Evolutionary conservation across 1,140 invertebrate genomes (phyloP).

Genomic region (Bombyx mori): DNA sequence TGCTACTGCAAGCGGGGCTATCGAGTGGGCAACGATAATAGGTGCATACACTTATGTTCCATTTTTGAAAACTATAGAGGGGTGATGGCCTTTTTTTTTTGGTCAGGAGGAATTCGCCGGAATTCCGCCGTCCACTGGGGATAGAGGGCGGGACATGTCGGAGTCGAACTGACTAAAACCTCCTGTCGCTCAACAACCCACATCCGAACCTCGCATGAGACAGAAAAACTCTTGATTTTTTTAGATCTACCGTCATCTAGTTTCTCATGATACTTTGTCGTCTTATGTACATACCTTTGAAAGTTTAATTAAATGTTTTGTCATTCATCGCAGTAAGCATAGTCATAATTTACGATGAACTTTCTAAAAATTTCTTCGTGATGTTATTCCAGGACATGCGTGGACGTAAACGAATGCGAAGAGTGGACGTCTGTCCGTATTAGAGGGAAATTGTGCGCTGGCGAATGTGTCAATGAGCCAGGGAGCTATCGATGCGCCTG

Average conservation of each 20-base stretch:
- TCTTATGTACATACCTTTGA: too few relatives aligned
- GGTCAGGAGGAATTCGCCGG: too few relatives aligned
- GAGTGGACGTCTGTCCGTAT: conserved; percentile 62
- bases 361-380: neutral
- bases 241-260: too few relatives aligned
- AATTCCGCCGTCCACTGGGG: too few relatives aligned
- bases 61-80: neutral
- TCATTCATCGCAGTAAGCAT: neutral
- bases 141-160: too few relatives aligned
- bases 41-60: conserved; percentile 43
- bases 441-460: conserved; percentile 82
- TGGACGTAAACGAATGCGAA: conserved; percentile 91
- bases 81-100: neutral
- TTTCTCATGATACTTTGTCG: too few relatives aligned
- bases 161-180: too few relatives aligned
- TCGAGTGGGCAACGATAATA: conserved; percentile 78
- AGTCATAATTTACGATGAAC: neutral
- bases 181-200: too few relatives aligned
- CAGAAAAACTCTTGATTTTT: too few relatives aligned
- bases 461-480: conserved; percentile 88
- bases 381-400: conserved; percentile 75
- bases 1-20: conserved; percentile 85
- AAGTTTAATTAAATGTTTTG: neutral
- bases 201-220: too few relatives aligned
- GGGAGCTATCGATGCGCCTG: conserved; percentile 91